Evolutionary conservation across 1,140 invertebrate species (phyloP), one percentile per base, ranked within the genome.

Genomic region (Scylla paramamosain): DNA sequence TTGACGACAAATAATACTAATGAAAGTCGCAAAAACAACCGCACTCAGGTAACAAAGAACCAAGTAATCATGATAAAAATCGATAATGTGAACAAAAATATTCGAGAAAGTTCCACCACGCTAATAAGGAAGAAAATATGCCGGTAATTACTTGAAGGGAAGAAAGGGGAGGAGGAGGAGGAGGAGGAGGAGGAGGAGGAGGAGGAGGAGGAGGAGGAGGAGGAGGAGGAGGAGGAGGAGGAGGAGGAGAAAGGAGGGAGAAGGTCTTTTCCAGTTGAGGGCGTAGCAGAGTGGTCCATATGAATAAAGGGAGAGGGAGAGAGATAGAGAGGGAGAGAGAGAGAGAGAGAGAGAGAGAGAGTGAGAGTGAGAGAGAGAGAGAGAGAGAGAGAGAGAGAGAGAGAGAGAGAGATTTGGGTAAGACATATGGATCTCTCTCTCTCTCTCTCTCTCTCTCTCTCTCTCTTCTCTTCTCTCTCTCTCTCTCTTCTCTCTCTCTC

Each of bases 361-460:
- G 83, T 6, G 28, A 29, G 28, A 86, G 83, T 3, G 83, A 86
- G 83, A 82, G 83, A 86, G 83, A 86, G 83, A 86, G 83, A 87
- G 31, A 87, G 31, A 87, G 31, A 87, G 31, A 87, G 29, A 87
- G 28, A 87, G 31, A 39, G 45, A 87, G 31, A 87, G n/a, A n/a
- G 31, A 87, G 29, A 87, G 28, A 87, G 31, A 39, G 45, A 87
- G 31, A 87, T 87, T 32, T 16, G 7, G 16, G 16, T 14, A 25
- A 25, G n/a, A 7, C 14, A 16, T 32, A 32, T 16, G 8, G 12
- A 32, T 87, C 7, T 87, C 31, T 87, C 86, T 87, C 83, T 86
- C 83, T 86, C 83, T 86, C 83, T 86, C 83, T 86, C 83, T 86
- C 83, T 86, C 82, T 84, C 82, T 84, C 82, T 84, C 82, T 84